Percentiles rank a stretch among this genome's conserved stretches.
Evolutionary conservation across 2,888 invertebrate species (phyloP).

Genomic region (Drosophila demipolita): DNA sequence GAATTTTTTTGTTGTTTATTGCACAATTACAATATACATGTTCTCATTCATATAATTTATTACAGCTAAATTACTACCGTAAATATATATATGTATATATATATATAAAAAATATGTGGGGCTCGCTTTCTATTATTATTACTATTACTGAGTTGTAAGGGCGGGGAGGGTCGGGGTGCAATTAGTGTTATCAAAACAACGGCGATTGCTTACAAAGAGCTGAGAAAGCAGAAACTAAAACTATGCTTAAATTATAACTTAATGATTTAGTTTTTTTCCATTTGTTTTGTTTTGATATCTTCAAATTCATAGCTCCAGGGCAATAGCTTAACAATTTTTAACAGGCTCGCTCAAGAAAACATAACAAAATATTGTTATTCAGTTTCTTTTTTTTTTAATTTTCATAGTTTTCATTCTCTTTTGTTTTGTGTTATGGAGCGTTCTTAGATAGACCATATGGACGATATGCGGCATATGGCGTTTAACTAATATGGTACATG

Average conservation of each 20-base stretch:
- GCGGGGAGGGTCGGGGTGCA: constrained; percentile 29
- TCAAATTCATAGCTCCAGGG: constrained; percentile 64
- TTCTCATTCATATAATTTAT: constrained; percentile 79
- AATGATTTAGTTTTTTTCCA: constrained; percentile 25
- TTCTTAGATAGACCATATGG: constrained; percentile 41
- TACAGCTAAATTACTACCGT: constrained; percentile 69
- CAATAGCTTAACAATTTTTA: constrained; percentile 72
- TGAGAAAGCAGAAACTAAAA: constrained; percentile 49
- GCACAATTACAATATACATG: constrained; percentile 83
- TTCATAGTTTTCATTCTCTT: constrained; percentile 22
- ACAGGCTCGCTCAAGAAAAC: constrained; percentile 58
- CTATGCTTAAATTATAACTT: constrained; percentile 50
- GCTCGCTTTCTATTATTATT: constrained; percentile 49
- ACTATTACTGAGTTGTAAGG: constrained; percentile 55
- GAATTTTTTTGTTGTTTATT: constrained; percentile 79
- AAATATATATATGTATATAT: constrained; percentile 26
- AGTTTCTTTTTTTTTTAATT: constrained; percentile 32
- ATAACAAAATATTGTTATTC: constrained; percentile 56
- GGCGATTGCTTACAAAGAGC: constrained; percentile 62
- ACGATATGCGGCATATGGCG: constrained; percentile 48
- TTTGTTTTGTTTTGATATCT: constrained; percentile 42
- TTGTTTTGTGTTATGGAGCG: constrained; percentile 36
- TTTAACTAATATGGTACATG: constrained; percentile 78
- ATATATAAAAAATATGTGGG: constrained; percentile 44
- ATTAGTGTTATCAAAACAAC: constrained; percentile 75